These are phyloP conservation scores for Blastomussa wellsi DNA, from an alignment of 92 coral and sea anemone genomes.

Conservation along the genomic window DNA sequence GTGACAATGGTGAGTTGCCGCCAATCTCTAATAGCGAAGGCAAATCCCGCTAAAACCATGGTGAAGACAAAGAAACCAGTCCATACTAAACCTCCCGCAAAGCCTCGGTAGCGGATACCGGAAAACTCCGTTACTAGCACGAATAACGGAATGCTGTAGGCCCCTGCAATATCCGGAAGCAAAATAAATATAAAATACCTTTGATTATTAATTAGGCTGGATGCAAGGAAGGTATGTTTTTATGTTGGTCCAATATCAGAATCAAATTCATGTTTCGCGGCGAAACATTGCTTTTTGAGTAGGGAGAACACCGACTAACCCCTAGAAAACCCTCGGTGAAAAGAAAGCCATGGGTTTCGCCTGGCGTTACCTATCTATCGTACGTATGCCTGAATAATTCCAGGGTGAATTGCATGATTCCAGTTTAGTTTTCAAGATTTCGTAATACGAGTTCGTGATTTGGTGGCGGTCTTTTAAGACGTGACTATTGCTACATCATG, in stretches of 20 bases:
- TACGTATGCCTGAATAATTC: too few relatives aligned
- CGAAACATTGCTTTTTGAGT: not conserved
- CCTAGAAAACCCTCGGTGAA: too few relatives aligned
- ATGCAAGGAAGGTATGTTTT: too few relatives aligned
- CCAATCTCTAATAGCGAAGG: constrained; percentile 73
- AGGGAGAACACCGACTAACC: not conserved
- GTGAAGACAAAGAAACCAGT: constrained; percentile 39
- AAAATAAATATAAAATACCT: not conserved
- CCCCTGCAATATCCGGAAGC: constrained; percentile 50
- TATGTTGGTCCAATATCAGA: not conserved
- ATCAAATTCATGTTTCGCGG: too few relatives aligned
- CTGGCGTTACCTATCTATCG: too few relatives aligned
- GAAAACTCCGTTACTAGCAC: constrained; percentile 69
- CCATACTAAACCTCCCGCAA: constrained; percentile 62
- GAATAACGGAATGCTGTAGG: constrained; percentile 67
- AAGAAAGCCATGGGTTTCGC: too few relatives aligned
- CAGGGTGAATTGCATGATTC: too few relatives aligned
- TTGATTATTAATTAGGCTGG: not conserved
- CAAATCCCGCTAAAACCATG: constrained; percentile 57
- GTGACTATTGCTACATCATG: too few relatives aligned
- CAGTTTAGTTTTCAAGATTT: too few relatives aligned
- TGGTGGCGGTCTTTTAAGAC: too few relatives aligned
- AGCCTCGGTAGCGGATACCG: constrained; percentile 61
- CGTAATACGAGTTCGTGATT: too few relatives aligned
- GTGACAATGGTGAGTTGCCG: constrained; percentile 62